phyloP scores from a whole-genome alignment of 2,888 invertebrate genomes.

The Gibbula magus region DNA sequence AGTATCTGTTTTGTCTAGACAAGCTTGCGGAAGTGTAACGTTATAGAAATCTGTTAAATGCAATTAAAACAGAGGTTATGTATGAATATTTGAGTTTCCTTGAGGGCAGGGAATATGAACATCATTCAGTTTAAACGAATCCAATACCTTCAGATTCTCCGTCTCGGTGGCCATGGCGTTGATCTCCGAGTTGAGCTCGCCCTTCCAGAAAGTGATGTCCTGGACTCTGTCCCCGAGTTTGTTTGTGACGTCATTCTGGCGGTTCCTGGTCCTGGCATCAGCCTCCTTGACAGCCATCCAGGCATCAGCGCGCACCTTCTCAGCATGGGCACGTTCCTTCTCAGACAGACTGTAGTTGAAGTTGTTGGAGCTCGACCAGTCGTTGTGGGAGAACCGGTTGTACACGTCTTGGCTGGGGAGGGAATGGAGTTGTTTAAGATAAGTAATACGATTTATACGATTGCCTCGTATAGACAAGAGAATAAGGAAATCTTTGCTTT shows the following conservation, averaged over 20 bases:
- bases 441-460: too few species aligned
- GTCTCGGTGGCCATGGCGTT: slow-evolving; percentile 86
- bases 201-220: slow-evolving; percentile 72
- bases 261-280: slow-evolving; percentile 74
- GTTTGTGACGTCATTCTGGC: slow-evolving; percentile 86
- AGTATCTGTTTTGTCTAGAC: too few species aligned
- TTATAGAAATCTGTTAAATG: too few species aligned
- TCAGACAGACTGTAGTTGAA: slow-evolving; percentile 89
- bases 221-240: slow-evolving; percentile 80
- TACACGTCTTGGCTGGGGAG: slow-evolving; percentile 79
- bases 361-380: slow-evolving; percentile 90
- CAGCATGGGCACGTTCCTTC: slow-evolving; percentile 83
- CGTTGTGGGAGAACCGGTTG: slow-evolving; percentile 89
- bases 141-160: slow-evolving; percentile 67
- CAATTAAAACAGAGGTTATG: too few species aligned
- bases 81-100: too few species aligned
- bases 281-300: slow-evolving; percentile 75
- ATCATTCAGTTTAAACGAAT: too few species aligned
- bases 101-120: too few species aligned
- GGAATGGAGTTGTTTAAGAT: neutral
- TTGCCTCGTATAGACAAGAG: too few species aligned
- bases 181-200: slow-evolving; percentile 86
- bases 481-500: too few species aligned
- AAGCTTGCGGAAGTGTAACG: too few species aligned
- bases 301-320: slow-evolving; percentile 72